Percentiles rank a stretch among this genome's conserved stretches.
Conservation (phyloP, 2,113 vertebrate genomes). For the Callospermophilus lateralis region DNA sequence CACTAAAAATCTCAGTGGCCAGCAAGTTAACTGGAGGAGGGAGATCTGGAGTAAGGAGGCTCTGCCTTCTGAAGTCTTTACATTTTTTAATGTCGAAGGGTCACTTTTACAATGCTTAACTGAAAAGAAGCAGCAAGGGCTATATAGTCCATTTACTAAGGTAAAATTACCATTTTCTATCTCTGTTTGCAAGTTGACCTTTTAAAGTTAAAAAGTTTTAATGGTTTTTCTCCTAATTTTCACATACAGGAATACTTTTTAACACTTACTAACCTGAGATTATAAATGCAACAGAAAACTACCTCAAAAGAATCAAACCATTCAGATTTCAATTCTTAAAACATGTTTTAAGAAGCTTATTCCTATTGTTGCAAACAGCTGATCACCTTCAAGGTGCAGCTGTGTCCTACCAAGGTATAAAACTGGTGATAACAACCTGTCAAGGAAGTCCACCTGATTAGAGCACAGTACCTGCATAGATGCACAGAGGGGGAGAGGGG, state of each 20-base stretch:
- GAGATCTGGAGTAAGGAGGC: not conserved
- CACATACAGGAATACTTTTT: not conserved
- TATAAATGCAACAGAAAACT: not conserved
- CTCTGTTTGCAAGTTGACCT: slow-evolving; percentile 16
- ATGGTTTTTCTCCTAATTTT: not conserved
- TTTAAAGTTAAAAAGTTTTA: not conserved
- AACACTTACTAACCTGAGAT: slow-evolving; percentile 9
- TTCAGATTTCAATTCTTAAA: slow-evolving; percentile 10
- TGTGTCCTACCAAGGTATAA: not conserved
- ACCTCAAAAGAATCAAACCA: not conserved
- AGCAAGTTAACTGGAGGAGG: not conserved
- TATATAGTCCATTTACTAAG: slow-evolving; percentile 18
- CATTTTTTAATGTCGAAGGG: not conserved
- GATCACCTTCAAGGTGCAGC: not conserved
- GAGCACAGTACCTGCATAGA: not conserved
- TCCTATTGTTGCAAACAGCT: not conserved
- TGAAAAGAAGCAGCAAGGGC: not conserved
- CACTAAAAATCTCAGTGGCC: not conserved
- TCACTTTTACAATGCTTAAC: slow-evolving; percentile 57
- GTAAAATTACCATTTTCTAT: slow-evolving; percentile 13
- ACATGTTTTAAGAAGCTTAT: not conserved
- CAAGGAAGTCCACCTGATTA: not conserved
- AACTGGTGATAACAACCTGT: not conserved
- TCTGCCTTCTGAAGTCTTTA: not conserved
- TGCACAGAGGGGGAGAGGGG: not conserved